Conservation (phyloP, 1,140 invertebrate species). For the Leptonema lineaticorne region DNA sequence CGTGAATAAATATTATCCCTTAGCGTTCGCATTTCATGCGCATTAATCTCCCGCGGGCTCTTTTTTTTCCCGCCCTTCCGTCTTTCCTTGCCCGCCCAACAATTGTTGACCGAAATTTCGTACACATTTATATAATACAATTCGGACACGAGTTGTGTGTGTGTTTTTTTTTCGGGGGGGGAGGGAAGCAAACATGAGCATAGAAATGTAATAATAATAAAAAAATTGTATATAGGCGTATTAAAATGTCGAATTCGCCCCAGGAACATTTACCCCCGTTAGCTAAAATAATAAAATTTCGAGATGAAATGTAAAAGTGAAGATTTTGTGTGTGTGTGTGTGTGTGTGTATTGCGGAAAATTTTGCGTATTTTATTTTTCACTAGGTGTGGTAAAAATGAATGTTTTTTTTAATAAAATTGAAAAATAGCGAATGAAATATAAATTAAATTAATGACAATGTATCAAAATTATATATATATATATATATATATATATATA, state of each 20-base stretch:
- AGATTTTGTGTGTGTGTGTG: not conserved
- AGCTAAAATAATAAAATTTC: no score
- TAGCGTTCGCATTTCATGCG: conserved; percentile 20
- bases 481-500: not conserved
- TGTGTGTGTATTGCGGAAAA: no score
- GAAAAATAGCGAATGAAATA: not conserved
- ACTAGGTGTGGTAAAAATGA: no score
- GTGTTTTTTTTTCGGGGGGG: no score
- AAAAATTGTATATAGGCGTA: no score
- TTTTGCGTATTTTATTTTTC: no score
- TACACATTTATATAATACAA: not conserved
- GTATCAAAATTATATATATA: not conserved
- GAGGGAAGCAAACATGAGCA: not conserved
- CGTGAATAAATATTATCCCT: conserved; percentile 27
- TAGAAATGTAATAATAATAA: not conserved
- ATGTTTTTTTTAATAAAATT: no score
- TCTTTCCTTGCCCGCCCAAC: no score
- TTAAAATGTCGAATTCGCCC: no score
- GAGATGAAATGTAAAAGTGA: not conserved
- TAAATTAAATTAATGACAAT: not conserved
- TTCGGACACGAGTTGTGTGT: not conserved
- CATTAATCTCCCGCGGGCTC: conserved; percentile 23
- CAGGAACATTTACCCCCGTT: no score
- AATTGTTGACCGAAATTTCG: not conserved
- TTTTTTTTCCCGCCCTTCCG: not conserved